phyloP scores from a whole-genome alignment of 2,888 invertebrate genomes.

The Eretmocerus hayati region DNA sequence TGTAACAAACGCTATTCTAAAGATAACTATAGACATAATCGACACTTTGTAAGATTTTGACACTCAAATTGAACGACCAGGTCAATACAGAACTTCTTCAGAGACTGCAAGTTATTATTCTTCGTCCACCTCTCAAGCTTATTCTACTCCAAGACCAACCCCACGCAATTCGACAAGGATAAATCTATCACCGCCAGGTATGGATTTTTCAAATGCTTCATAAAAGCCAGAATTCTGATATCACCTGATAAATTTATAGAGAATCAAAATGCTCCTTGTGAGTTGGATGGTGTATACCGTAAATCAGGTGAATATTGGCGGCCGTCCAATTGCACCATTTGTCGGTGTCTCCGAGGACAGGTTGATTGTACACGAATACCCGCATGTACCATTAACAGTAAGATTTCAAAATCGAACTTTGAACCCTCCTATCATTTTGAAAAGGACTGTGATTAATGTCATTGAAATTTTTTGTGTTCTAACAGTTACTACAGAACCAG shows the following conservation, averaged over 20 bases:
- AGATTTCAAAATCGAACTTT: no score
- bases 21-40: no score
- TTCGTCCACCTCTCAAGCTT: slow-evolving; percentile 10
- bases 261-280: slow-evolving; percentile 20
- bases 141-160: slow-evolving; percentile 8
- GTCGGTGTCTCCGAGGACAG: slow-evolving; percentile 61
- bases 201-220: not conserved
- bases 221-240: slow-evolving; percentile 1
- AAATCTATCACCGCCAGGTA: slow-evolving; percentile 6
- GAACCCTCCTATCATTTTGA: no score
- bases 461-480: not conserved
- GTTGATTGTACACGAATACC: slow-evolving; percentile 48
- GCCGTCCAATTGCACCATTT: slow-evolving; percentile 65
- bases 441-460: no score
- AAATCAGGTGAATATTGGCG: slow-evolving; percentile 57
- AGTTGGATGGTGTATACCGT: slow-evolving; percentile 25
- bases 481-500: no score
- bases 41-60: no score
- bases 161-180: not conserved
- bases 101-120: slow-evolving; percentile 10
- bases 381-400: slow-evolving; percentile 21
- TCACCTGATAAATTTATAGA: slow-evolving; percentile 2
- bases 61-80: no score
- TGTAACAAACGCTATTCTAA: no score
- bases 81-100: no score